phyloP scores from a whole-genome alignment of 1,140 invertebrate genomes.

The Sinonovacula constricta region DNA sequence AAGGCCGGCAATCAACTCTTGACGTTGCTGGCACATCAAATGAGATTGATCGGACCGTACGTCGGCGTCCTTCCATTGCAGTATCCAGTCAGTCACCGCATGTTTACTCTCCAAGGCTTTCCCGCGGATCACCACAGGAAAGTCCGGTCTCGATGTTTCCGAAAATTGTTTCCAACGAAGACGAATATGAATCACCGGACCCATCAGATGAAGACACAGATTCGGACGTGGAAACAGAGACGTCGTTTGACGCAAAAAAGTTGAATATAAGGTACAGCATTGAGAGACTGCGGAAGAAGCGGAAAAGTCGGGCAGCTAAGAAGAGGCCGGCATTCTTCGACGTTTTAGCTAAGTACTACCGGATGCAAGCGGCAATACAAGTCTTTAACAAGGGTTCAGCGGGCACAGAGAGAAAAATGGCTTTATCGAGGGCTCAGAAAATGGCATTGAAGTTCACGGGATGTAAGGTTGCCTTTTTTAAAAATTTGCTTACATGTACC shows the following conservation, averaged over 20 bases:
- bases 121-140: neutral
- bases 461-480: too few species aligned
- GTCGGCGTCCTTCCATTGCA: neutral
- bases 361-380: conserved; percentile 24
- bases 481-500: too few species aligned
- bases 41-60: neutral
- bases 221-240: neutral
- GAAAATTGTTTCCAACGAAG: conserved; percentile 3
- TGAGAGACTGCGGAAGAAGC: conserved; percentile 26
- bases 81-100: too few species aligned
- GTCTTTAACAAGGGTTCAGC: conserved; percentile 5
- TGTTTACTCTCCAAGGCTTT: too few species aligned
- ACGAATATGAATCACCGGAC: neutral
- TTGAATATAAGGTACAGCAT: conserved; percentile 33
- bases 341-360: conserved; percentile 36
- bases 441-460: too few species aligned
- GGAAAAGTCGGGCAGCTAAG: neutral
- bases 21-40: neutral
- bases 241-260: conserved; percentile 19
- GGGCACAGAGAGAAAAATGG: neutral
- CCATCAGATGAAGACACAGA: conserved; percentile 5
- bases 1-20: neutral
- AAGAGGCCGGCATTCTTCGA: conserved; percentile 31
- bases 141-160: conserved; percentile 14
- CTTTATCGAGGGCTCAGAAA: neutral